Base-by-base conservation (phyloP, 2,113 vertebrate genomes). In the Rhinoderma darwinii region DNA sequence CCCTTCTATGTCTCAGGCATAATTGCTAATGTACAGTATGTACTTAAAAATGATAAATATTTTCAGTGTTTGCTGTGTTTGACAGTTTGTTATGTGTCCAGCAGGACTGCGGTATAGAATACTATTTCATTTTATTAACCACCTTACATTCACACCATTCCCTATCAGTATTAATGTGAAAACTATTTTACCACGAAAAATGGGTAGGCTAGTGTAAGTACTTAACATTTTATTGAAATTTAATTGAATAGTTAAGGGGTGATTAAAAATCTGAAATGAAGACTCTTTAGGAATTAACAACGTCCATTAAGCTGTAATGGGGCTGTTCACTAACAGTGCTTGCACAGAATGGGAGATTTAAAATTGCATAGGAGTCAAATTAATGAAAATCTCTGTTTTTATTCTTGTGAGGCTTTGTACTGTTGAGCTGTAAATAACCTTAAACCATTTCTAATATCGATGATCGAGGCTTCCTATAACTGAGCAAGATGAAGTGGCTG, bases 191-290 rank as follows among this genome's bases (percentile, higher is more conserved):
- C 70, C 70, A 72, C 94, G 94, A 95, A 96, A 96, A 96, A 95
- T 94, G 94, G 95, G 94, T 93, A 94, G 94, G 94, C 94, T 96
- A 95, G 94, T 96, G 94, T 95, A 95, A 94, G 95, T 95, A 93
- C 94, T 96, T 96, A 95, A 94, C 95, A 95, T 96, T 96, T 96
- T 96, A 96, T 96, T 96, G 95, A 96, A 96, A 96, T 96, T 96
- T 97, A 97, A 97, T 97, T 97, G 95, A 96, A 96, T 95, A 95
- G 93, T 96, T 96, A 96, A 95, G 94, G 96, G 95, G 95, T 96
- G 95, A 96, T 96, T 96, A 96, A 96, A 97, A 97, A 95, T 97
- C 96, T 95, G 96, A 97, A 97, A 97, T 97, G 96, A 97, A 96
- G 94, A 94, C 95, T 96, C 96, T 96, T 96, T 95, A 95, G 96